Evolutionary conservation across 2,797 vertebrate species (phyloP).

Genomic region (Alca torda): DNA sequence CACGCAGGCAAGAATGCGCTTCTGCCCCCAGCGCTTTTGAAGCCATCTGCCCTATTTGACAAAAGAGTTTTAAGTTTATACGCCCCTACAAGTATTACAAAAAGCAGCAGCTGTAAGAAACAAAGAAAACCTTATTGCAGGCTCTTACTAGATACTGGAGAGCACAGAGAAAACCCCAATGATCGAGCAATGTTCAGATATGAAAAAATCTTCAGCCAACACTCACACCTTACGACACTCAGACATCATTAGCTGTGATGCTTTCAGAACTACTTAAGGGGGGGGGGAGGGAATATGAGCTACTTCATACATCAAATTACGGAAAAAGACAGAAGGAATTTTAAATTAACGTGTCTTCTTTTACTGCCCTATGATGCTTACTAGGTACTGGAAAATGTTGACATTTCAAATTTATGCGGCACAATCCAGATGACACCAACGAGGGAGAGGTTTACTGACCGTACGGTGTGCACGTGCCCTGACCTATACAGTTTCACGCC

Average conservation of each 20-base stretch:
- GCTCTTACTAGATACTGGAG: not conserved
- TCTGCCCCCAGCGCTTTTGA: not conserved
- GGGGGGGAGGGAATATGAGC: not conserved
- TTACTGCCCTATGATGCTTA: not conserved
- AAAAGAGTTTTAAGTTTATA: not conserved
- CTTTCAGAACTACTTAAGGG: not conserved
- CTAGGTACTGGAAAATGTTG: not conserved
- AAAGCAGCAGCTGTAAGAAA: not conserved
- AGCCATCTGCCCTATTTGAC: not conserved
- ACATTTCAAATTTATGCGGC: not conserved
- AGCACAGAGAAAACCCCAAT: not conserved
- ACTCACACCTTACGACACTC: not conserved
- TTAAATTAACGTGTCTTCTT: not conserved
- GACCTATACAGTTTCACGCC: not conserved
- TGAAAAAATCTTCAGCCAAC: not conserved
- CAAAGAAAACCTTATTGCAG: not conserved
- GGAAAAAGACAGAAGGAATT: not conserved
- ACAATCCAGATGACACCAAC: not conserved
- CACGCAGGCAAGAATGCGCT: not conserved
- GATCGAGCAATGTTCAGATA: not conserved
- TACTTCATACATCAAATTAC: not conserved
- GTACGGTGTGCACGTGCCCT: accelerated
- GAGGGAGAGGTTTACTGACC: not conserved
- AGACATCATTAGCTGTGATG: not conserved
- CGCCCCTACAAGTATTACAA: not conserved